Percentiles rank a stretch among this genome's conserved stretches.
phyloP scores from a whole-genome alignment of 2,113 vertebrate species.

The Albula glossodonta region DNA sequence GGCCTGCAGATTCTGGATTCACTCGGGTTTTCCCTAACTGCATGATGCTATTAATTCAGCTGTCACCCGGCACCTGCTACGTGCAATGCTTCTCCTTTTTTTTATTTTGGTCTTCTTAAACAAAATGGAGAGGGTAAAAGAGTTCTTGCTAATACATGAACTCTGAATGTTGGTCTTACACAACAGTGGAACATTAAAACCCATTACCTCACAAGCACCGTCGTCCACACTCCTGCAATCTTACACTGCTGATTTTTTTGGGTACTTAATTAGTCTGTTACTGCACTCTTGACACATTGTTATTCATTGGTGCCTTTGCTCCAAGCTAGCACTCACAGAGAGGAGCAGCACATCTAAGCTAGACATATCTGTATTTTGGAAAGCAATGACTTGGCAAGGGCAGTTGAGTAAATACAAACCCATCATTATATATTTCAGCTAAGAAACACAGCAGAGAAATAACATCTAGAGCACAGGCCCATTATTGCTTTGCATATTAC shows the following conservation, averaged over 20 bases:
- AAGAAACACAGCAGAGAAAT: neutral
- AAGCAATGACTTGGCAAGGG: neutral
- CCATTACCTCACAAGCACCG: neutral
- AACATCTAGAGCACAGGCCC: neutral
- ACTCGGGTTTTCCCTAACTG: conserved; percentile 57
- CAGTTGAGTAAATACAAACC: neutral
- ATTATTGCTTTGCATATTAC: neutral
- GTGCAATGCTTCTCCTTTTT: conserved; percentile 59
- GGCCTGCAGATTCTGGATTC: conserved; percentile 64
- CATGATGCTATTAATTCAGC: conserved; percentile 67
- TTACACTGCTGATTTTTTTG: neutral
- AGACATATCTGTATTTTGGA: neutral
- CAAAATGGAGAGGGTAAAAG: conserved; percentile 36
- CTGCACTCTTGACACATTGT: conserved; percentile 2
- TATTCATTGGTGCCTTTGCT: neutral
- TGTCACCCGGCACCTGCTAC: conserved; percentile 65
- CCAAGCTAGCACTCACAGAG: neutral
- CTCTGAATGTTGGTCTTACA: neutral
- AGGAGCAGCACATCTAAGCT: neutral
- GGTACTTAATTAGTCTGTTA: neutral
- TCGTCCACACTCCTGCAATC: neutral
- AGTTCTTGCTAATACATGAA: neutral
- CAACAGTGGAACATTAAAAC: neutral
- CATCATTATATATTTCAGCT: neutral
- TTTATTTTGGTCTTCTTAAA: neutral